Evolutionary conservation across 2,797 vertebrate species (phyloP).

Genomic region (Helicolenus hilgendorfi): DNA sequence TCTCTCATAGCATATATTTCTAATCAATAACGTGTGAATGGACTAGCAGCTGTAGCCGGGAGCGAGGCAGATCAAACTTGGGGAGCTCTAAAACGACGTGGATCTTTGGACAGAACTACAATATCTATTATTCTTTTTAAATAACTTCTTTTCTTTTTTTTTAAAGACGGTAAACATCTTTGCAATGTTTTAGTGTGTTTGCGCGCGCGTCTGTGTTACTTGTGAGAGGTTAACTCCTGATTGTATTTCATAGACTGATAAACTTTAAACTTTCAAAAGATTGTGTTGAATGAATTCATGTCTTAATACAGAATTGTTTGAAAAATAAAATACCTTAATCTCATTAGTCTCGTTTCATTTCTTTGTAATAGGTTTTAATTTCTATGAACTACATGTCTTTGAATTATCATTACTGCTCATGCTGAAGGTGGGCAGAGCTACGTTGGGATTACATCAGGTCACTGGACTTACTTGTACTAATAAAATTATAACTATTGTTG

Average conservation of each 20-base stretch:
- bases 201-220: constrained; percentile 78
- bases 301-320: constrained; percentile 91
- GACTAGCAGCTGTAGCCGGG: constrained; percentile 64
- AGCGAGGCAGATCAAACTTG: constrained; percentile 64
- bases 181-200: constrained; percentile 79
- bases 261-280: constrained; percentile 86
- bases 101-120: constrained; percentile 80
- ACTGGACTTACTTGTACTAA: neutral
- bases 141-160: constrained; percentile 28
- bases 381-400: neutral
- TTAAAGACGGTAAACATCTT: constrained; percentile 64
- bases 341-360: constrained; percentile 56
- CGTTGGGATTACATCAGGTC: neutral
- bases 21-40: constrained; percentile 53
- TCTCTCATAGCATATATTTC: constrained; percentile 50
- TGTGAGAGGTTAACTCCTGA: constrained; percentile 84
- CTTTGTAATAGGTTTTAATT: neutral
- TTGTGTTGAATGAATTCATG: constrained; percentile 90
- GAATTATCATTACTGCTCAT: neutral
- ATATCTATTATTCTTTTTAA: constrained; percentile 69
- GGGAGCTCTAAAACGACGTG: constrained; percentile 61
- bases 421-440: neutral
- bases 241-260: constrained; percentile 88
- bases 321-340: constrained; percentile 90
- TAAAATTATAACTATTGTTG: neutral